These are phyloP conservation scores for Neuroterus valhalla DNA, from an alignment of 1,140 invertebrate species.

Conservation along the genomic window DNA sequence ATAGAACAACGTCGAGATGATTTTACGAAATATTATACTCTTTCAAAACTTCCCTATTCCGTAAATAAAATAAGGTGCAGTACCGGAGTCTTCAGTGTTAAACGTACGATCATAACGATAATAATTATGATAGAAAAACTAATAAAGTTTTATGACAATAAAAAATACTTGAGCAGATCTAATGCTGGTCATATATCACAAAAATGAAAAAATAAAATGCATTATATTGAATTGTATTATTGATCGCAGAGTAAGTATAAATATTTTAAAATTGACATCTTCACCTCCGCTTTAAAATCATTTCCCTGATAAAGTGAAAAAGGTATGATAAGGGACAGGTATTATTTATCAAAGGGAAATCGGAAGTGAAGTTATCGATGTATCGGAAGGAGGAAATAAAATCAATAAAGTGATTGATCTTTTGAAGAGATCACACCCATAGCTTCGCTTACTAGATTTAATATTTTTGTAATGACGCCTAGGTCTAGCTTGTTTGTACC, in stretches of 20 bases:
- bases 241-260: background rate
- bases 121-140: constrained; percentile 43
- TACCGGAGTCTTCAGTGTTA: constrained; percentile 31
- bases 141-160: constrained; percentile 54
- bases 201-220: constrained; percentile 35
- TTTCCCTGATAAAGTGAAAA: background rate
- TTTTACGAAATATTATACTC: constrained; percentile 18
- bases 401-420: constrained; percentile 35
- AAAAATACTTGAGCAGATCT: constrained; percentile 43
- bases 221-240: constrained; percentile 36
- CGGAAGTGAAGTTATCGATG: constrained; percentile 25
- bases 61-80: background rate
- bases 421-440: constrained; percentile 50
- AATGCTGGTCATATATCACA: constrained; percentile 53
- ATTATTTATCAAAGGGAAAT: constrained; percentile 5
- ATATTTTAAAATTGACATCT: background rate
- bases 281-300: constrained; percentile 2
- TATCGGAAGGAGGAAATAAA: constrained; percentile 50
- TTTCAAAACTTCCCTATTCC: constrained; percentile 11
- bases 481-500: constrained; percentile 68
- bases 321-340: too few species aligned
- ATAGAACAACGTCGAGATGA: constrained; percentile 15
- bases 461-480: constrained; percentile 75
- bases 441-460: constrained; percentile 75
- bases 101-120: constrained; percentile 43